Base-by-base conservation (phyloP, 2,888 invertebrate genomes). In the Drosophila incognita region DNA sequence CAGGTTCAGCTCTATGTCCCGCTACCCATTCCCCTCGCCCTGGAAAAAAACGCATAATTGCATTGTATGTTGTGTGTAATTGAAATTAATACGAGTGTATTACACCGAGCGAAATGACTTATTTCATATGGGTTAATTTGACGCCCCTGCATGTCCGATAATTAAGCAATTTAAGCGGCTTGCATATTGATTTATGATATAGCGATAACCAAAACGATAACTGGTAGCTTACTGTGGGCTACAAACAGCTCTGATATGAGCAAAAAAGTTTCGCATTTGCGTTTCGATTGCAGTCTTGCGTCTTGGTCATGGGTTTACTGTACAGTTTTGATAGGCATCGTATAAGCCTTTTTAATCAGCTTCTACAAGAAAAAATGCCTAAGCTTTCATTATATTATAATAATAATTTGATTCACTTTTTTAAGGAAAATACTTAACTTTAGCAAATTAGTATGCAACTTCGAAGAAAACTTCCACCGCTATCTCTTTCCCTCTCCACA, bases 131-230 rank as follows among this genome's bases (percentile, higher is more conserved):
- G 79, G 84, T 72, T 82, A 81, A 81, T 87, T 83, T 79, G 83
- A 83, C 87, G 83, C 83, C 79, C 82, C 76, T 74, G 82, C 81
- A 79, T 69, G 84, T 77, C 60, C 76, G 72, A 85, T 89, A 91
- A 90, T 91, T 90, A 89, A 90, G 91, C 90, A 90, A 91, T 90
- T 91, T 90, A 90, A 90, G 90, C 91, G 90, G 91, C 86, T 90
- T 90, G 87, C 79, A 77, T 72, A 83, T 78, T 82, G 87, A 89
- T 87, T 90, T 84, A 88, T 79, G 76, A 80, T 76, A 84, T 31
- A 4, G 84, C 78, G 74, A 74, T 77, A 64, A 48, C 57, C 33
- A 65, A 65, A 61, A 53, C 69, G 68, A 77, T 66, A 66, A 56
- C 74, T 76, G 81, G 67, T 73, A 69, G 76, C 68, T 33, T 54